Percentiles rank a stretch among this genome's conserved stretches.
phyloP scores from a whole-genome alignment of 2,888 invertebrate species.

The Muschampia plurimacula region DNA sequence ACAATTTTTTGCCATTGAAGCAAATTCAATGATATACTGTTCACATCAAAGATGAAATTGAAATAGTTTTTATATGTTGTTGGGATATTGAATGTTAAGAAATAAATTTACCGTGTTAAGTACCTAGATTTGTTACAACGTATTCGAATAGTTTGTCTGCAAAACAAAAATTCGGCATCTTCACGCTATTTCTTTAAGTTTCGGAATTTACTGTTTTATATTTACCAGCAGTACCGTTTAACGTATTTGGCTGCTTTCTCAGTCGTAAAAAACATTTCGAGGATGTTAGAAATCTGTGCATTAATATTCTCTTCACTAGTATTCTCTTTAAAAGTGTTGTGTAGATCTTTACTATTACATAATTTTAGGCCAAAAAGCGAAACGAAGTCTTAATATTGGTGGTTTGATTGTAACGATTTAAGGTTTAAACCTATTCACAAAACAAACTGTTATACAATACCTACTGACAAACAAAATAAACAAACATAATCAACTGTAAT shows the following conservation, averaged over 20 bases:
- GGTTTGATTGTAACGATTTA: too few relatives aligned
- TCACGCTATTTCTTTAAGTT: not conserved
- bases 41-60: not conserved
- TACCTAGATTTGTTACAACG: too few relatives aligned
- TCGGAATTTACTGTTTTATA: not conserved
- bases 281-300: slow-evolving; percentile 15
- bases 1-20: not conserved
- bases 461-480: too few relatives aligned
- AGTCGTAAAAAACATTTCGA: slow-evolving; percentile 22
- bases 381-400: too few relatives aligned
- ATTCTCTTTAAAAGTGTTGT: not conserved
- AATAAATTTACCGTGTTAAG: not conserved
- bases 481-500: too few relatives aligned
- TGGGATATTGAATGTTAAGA: not conserved
- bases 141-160: not conserved
- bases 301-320: slow-evolving; percentile 14
- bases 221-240: slow-evolving; percentile 7
- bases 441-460: too few relatives aligned
- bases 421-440: too few relatives aligned
- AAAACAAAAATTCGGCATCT: not conserved
- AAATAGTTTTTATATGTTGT: not conserved
- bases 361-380: not conserved
- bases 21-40: not conserved
- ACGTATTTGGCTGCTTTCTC: slow-evolving; percentile 1
- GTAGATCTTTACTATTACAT: not conserved